These are phyloP conservation scores for Dysmachus trigonus DNA, from an alignment of 2,888 invertebrate species.

Conservation along the genomic window DNA sequence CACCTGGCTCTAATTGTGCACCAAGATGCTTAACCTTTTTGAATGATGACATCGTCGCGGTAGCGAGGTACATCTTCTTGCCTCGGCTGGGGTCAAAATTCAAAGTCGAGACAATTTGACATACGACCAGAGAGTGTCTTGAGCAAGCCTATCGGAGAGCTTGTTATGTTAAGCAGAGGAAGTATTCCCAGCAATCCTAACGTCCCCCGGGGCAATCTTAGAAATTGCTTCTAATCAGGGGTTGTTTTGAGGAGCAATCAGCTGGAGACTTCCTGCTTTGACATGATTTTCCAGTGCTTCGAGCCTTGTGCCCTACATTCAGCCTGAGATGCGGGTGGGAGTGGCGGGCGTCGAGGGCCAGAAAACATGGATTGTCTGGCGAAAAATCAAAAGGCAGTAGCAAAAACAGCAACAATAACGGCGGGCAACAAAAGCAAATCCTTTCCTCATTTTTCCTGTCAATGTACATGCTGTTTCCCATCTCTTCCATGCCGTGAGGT, in stretches of 20 bases:
- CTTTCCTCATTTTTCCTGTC: neutral
- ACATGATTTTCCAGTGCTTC: conserved; percentile 12
- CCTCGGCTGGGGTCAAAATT: neutral
- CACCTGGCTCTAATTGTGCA: neutral
- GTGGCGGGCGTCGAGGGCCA: neutral
- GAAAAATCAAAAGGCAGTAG: neutral
- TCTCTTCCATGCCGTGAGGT: conserved; percentile 5
- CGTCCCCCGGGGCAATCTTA: neutral
- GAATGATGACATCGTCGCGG: neutral
- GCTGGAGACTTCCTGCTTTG: conserved; percentile 9
- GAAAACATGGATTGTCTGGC: neutral
- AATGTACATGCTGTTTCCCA: neutral
- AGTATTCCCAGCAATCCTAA: neutral
- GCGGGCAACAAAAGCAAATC: neutral
- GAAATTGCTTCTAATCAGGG: conserved; percentile 10
- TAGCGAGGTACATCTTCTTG: neutral
- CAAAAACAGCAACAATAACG: neutral
- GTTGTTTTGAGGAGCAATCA: conserved; percentile 16
- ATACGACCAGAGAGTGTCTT: neutral
- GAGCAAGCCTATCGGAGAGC: neutral
- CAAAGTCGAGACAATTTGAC: neutral
- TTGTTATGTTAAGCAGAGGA: neutral
- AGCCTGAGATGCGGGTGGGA: neutral
- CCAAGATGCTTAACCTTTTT: neutral
- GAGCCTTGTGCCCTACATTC: neutral